phyloP scores from a whole-genome alignment of 2,797 vertebrate genomes.

The Tokudaia muenninki region DNA sequence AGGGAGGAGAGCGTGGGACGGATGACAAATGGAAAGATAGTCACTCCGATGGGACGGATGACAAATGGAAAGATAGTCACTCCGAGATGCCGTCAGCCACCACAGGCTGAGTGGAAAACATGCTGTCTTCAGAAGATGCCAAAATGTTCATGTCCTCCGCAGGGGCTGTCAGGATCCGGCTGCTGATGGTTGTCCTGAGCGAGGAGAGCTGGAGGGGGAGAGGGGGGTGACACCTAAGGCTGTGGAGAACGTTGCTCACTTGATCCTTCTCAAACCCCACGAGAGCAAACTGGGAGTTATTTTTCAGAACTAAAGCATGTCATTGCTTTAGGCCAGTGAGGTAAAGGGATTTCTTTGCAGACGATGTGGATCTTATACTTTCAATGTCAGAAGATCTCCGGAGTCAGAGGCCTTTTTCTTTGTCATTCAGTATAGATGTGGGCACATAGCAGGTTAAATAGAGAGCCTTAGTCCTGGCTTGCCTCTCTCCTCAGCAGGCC shows the following conservation, averaged over 20 bases:
- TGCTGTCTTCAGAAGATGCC: slow-evolving; percentile 49
- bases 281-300: not conserved
- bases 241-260: rapidly evolving
- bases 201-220: rapidly evolving
- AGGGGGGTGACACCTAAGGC: not conserved
- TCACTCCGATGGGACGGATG: slow-evolving; percentile 9
- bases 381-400: not conserved
- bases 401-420: not conserved
- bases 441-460: not conserved
- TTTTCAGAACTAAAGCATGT: not conserved
- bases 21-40: slow-evolving; percentile 60
- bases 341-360: slow-evolving; percentile 1
- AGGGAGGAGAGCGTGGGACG: slow-evolving; percentile 34
- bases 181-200: not conserved
- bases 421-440: not conserved
- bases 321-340: not conserved
- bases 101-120: not conserved
- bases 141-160: not conserved
- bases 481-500: not conserved
- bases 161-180: not conserved
- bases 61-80: slow-evolving; percentile 47
- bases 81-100: slow-evolving; percentile 4
- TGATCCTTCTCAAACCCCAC: not conserved
- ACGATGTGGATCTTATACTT: not conserved
- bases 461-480: not conserved